These are phyloP conservation scores for Mantis religiosa DNA, from an alignment of 2,888 invertebrate species.

Conservation along the genomic window DNA sequence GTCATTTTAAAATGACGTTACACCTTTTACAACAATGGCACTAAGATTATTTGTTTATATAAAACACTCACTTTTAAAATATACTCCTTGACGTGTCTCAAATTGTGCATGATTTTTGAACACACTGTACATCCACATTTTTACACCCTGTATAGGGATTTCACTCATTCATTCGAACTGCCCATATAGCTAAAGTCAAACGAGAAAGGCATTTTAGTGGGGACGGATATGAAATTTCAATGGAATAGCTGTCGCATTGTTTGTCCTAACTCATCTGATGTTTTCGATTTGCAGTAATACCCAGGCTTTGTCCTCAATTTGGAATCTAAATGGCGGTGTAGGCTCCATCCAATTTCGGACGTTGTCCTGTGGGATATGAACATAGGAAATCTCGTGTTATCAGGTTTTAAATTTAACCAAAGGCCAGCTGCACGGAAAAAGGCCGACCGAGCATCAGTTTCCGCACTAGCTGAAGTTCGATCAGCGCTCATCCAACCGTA, in stretches of 20 bases:
- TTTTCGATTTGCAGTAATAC: background rate
- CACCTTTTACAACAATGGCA: no score
- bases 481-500: background rate
- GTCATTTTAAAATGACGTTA: no score
- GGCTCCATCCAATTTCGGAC: background rate
- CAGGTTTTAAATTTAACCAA: background rate
- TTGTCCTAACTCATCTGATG: background rate
- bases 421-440: background rate
- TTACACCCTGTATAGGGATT: background rate
- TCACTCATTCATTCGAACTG: background rate
- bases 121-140: no score
- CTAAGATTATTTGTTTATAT: no score
- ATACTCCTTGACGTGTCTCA: no score
- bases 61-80: no score
- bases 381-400: background rate
- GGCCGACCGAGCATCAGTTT: background rate
- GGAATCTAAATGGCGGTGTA: background rate
- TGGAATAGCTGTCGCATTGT: constrained; percentile 19
- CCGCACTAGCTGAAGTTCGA: background rate
- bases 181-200: background rate
- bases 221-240: background rate
- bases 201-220: background rate
- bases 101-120: no score
- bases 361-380: background rate
- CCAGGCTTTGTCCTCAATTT: background rate